Conservation (phyloP, 2,797 vertebrate species). For the Ciconia nigra region DNA sequence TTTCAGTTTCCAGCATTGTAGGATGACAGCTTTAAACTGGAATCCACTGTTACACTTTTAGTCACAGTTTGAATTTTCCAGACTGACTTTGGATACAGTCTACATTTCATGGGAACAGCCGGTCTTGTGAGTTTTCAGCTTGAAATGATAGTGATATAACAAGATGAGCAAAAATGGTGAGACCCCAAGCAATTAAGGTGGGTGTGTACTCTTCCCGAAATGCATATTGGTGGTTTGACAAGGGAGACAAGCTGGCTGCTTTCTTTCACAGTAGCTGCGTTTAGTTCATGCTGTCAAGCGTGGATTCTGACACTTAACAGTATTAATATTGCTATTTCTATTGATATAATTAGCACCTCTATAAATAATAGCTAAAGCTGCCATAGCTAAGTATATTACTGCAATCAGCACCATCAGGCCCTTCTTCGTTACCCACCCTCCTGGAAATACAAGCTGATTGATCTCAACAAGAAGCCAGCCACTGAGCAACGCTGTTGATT, state of each 20-base stretch:
- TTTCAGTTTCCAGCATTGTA: neutral
- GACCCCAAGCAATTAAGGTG: constrained; percentile 64
- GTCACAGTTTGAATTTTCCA: constrained; percentile 44
- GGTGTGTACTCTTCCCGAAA: constrained; percentile 68
- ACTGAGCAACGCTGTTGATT: constrained; percentile 20
- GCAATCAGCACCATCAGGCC: constrained; percentile 61
- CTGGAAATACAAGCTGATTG: constrained; percentile 50
- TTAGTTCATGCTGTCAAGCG: constrained; percentile 75
- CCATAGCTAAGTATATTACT: constrained; percentile 71
- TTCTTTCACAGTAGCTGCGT: constrained; percentile 74
- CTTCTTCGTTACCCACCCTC: constrained; percentile 47
- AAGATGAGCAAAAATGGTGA: constrained; percentile 63
- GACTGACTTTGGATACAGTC: constrained; percentile 12
- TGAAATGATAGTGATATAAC: constrained; percentile 55
- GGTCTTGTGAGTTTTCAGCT: constrained; percentile 26
- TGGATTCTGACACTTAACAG: constrained; percentile 76
- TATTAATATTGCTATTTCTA: constrained; percentile 82
- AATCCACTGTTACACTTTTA: constrained; percentile 14
- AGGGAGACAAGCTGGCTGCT: constrained; percentile 74
- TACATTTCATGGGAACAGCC: neutral
- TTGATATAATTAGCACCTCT: constrained; percentile 79
- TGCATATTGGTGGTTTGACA: constrained; percentile 74
- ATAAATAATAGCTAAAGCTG: constrained; percentile 75
- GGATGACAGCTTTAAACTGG: constrained; percentile 26
- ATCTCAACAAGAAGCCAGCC: constrained; percentile 36